Base-by-base conservation (phyloP, 2,113 vertebrate species). In the Taurulus bubalis region DNA sequence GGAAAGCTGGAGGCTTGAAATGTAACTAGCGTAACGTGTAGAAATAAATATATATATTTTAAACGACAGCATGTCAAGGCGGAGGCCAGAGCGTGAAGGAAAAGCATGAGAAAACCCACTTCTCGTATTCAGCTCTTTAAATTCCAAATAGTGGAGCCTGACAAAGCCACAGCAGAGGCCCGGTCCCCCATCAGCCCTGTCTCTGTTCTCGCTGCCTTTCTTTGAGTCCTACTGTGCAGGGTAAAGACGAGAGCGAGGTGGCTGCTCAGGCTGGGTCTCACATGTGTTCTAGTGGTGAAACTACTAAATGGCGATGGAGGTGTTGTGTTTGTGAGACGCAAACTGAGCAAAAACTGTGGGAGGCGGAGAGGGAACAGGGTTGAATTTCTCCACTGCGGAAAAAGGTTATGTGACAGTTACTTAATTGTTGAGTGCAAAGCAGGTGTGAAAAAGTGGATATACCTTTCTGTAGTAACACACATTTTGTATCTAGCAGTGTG, bases 281-380 rank as follows among this genome's bases (percentile, higher is more conserved):
- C 90, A 55, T 30, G 90, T 69, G 92, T 89, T 91, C 91, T 85
- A 87, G 90, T 94, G 59, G 86, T 90, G 90, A 93, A 94, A 95
- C 95, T 95, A 95, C 94, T 93, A 90, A 94, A 93, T 92, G 94
- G 94, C 22, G n/a, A 63, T 38, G 36, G 56, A 56, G 34, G 34
- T 7, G 55, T 9, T 26, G 30, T 8, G 59, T 53, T 45, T 60
- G 66, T 12, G 22, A 68, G 24, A 40, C 3, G 59, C 6, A 62
- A 59, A 40, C 45, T 22, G 22, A 75, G 30, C 22, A 34, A 55
- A 72, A 34, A 22, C 65, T 55, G 40, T 7, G 28, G 24, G 60
- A 59, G 12, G 11, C 58, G n/a, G n/a, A 24, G 9, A 10, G 60
- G 1, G 64, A 32, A 60, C 38, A 2, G 38, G 5, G 26, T n/a